Evolutionary conservation across 1,140 invertebrate genomes (phyloP), one percentile per base, ranked within the genome.

Genomic region (Nasonia vitripennis): DNA sequence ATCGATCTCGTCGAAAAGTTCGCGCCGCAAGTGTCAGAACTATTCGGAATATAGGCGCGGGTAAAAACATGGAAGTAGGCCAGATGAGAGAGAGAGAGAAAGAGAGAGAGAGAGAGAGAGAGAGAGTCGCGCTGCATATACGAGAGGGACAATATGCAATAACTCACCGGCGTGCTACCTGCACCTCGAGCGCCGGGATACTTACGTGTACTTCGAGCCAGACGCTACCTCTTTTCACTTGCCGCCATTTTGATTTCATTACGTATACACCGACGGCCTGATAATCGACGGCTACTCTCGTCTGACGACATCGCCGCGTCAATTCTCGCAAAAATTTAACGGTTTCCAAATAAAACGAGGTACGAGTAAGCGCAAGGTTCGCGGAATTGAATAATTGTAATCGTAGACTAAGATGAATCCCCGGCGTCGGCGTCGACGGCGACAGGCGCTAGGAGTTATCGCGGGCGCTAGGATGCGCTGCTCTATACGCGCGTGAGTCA

Each of bases 51-150:
- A 62, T 1, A 20, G 51, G 11, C 51, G 20, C 84, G 68, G 82
- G 88, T 88, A 90, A 90, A 90, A 89, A 87, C 88, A 90, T 91
- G 89, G 82, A 91, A 91, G 89, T 90, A 90, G 90, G 90, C 88
- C 90, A 91, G 68, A 71, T 88, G 90, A 90, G 89, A 87, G 88
- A 84, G 86, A 81, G 85, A 34, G 34, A 34, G 34, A 34, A 1
- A 34, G 34, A 34, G 34, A 34, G 34, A 34, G 34, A 34, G 34
- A 34, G 34, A 41, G 17, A 62, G 55, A n/a, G 17, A n/a, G 55
- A 51, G 48, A 51, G 87, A 87, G 34, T 79, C 71, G n/a, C 11
- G 73, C 73, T 37, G 31, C 41, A n/a, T n/a, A 4, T 88, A 88
- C 90, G 89, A 90, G 89, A 90, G 55, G 17, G 20, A 62, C 55